Base-by-base conservation (phyloP, 2,113 vertebrate species). In the Elachura formosa region DNA sequence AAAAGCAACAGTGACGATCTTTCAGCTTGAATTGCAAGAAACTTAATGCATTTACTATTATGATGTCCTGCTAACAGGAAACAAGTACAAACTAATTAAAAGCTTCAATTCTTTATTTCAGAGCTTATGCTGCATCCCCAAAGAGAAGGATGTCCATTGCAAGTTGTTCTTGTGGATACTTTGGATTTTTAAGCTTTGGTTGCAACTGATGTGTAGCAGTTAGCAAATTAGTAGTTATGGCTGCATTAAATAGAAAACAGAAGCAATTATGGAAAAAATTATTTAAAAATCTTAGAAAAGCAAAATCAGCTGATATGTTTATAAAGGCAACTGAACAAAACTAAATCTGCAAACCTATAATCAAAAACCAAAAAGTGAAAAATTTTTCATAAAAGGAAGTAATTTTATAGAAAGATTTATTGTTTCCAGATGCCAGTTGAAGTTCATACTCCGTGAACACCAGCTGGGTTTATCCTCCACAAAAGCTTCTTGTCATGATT, bases 71-170 rank as follows among this genome's bases (percentile, higher is more conserved):
- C 87, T 96, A 96, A 73, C 68, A 90, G 87, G 84, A 96, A 96
- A 81, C 61, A 92, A 97, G 75, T 66, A 84, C n/a, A 92, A 77
- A 94, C 49, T 96, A 97, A 97, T 97, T 95, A 97, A 97, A 94
- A 85, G 81, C 40, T 94, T 95, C 19, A 73, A 25, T 95, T 97
- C 68, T 94, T 96, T 93, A 94, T 96, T 94, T 93, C 95, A 97
- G 97, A 91, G 24, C 24, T 77, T 93, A 55, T 28, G 71, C 46
- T 78, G 31, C 49, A 76, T 76, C 14, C 58, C 82, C 34, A 88
- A 93, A 64, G 36, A 89, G 68, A 94, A 80, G 4, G 8, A 20
- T 84, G 62, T 84, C 71, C 55, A 52, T 25, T 63, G 34, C 22
- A 97, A 96, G 96, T 81, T 81, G 14, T 84, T 94, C 85, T 95